A percentile compares a stretch with the other conserved stretches of the same genome.
phyloP scores from a whole-genome alignment of 2,113 vertebrate genomes.

The Lanius collurio region DNA sequence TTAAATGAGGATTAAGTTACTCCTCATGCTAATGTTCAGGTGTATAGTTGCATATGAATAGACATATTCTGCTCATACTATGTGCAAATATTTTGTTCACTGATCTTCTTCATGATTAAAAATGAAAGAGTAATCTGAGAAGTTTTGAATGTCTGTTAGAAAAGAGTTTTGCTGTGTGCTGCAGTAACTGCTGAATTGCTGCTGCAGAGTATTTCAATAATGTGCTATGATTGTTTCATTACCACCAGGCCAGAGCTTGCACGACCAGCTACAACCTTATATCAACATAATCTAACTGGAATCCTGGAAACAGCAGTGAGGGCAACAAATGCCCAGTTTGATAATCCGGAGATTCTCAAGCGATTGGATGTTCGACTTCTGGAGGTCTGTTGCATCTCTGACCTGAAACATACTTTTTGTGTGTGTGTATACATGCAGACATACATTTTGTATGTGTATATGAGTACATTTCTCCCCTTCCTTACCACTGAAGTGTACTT shows the following conservation, averaged over 20 bases:
- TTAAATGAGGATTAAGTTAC: neutral
- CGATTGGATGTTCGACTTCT: constrained; percentile 93
- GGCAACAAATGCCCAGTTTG: constrained; percentile 96
- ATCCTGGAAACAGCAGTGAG: constrained; percentile 95
- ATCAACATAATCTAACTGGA: constrained; percentile 97
- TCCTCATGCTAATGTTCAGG: neutral
- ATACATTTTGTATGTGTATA: fast-evolving
- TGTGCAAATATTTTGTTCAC: neutral
- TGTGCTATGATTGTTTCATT: neutral
- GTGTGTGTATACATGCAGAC: neutral
- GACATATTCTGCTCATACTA: neutral
- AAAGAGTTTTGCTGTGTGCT: neutral
- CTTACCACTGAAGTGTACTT: neutral
- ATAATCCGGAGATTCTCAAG: constrained; percentile 94
- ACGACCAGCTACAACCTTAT: constrained; percentile 93
- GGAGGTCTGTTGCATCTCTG: constrained; percentile 78
- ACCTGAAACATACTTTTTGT: neutral
- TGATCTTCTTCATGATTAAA: neutral
- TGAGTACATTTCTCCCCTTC: neutral
- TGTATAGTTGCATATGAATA: neutral
- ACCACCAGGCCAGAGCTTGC: constrained; percentile 88
- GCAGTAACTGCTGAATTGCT: neutral
- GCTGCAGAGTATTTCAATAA: neutral
- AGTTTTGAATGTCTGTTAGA: neutral
- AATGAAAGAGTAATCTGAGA: neutral